Evolutionary conservation across 2,888 invertebrate genomes (phyloP), one percentile per base, ranked within the genome.

Genomic region (Prostheceraeus crozeri): DNA sequence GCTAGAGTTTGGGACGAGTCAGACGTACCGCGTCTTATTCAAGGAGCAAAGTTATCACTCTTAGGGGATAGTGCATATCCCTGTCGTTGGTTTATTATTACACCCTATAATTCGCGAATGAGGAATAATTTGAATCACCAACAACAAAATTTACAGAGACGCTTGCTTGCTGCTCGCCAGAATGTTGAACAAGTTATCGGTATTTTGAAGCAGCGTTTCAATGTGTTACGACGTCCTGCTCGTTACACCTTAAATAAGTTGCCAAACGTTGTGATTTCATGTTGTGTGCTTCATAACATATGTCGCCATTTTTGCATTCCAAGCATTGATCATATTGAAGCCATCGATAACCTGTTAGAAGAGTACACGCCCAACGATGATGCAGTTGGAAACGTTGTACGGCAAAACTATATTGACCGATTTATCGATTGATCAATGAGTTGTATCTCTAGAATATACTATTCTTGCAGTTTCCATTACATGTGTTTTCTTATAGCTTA

Each of bases 61-160:
- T 33, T 53, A 1, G 62, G 62, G 8, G 62, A 62, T 25, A 62
- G 62, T 63, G 62, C 58, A 45, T 62, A 63, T 51, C 62, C 62
- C 4, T 55, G 53, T 19, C 10, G 35, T 19, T 21, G 28, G 19
- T 62, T 55, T 54, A 25, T 59, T n/a, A 54, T 62, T 56, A 62
- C 57, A 23, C 62, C 62, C 6, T 40, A 40, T n/a, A 8, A 40
- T n/a, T 14, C 40, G 6, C 40, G n/a, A 40, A 40, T 40, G 40
- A 14, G n/a, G 19, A 14, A 40, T 21, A 40, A 40, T n/a, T n/a
- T 40, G 40, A 40, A 8, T 10, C 33, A 10, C 8, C 33, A n/a
- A 10, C 33, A 33, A 33, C 33, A 33, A 33, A 33, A 8, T 33
- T 33, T 33, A 10, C 33, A 33, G n/a, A 10, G 33, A 10, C 33